A percentile compares a stretch with the other conserved stretches of the same genome.
phyloP scores from a whole-genome alignment of 2,888 invertebrate genomes.

The Andrena fulva region DNA sequence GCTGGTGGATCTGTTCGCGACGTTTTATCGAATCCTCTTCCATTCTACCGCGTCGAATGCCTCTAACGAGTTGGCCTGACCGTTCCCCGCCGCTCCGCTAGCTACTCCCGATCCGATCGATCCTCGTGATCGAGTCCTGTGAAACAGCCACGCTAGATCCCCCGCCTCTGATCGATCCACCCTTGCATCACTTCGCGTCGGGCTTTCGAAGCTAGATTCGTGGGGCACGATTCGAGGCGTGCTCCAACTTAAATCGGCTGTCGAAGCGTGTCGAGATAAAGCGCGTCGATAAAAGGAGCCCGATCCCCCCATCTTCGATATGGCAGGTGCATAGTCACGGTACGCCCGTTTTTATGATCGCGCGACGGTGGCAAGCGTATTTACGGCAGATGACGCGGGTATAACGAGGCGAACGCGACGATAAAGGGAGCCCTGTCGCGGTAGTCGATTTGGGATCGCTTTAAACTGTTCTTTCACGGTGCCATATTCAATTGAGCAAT shows the following conservation, averaged over 20 bases:
- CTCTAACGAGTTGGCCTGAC: conserved; percentile 33
- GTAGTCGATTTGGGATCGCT: background rate
- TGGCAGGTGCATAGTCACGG: conserved; percentile 58
- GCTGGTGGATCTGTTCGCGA: conserved; percentile 55
- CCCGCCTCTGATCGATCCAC: background rate
- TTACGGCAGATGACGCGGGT: conserved; percentile 17
- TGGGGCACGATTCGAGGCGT: conserved; percentile 19
- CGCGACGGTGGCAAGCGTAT: conserved; percentile 13
- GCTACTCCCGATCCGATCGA: conserved; percentile 1
- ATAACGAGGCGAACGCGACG: conserved; percentile 26
- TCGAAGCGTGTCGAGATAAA: conserved; percentile 46
- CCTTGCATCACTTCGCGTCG: background rate
- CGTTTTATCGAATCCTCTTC: conserved; percentile 28
- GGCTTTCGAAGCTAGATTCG: background rate
- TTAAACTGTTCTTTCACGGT: conserved; percentile 17
- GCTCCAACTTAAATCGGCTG: conserved; percentile 31
- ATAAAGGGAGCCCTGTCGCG: conserved; percentile 4
- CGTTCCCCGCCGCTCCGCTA: background rate
- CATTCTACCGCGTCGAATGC: conserved; percentile 16
- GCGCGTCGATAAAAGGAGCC: conserved; percentile 29
- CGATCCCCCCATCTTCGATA: conserved; percentile 24
- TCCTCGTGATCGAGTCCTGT: background rate
- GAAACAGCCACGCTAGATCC: background rate
- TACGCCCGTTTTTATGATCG: conserved; percentile 46
- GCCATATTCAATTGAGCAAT: conserved; percentile 35